These are phyloP conservation scores for Myotis brandtii DNA, from an alignment of 2,113 vertebrate species.

Conservation along the genomic window DNA sequence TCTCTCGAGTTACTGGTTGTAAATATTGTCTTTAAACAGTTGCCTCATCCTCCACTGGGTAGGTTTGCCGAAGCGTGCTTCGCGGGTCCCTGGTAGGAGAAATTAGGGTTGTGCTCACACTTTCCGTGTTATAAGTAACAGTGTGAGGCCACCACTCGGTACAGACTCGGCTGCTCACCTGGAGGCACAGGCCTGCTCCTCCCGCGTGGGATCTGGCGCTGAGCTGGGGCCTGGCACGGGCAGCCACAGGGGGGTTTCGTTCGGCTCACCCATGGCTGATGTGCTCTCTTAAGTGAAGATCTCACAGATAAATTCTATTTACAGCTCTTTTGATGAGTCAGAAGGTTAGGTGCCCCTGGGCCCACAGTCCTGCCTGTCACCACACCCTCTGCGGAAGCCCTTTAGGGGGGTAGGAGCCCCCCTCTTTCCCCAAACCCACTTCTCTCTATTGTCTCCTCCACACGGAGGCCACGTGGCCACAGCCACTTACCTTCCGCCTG, in stretches of 20 bases:
- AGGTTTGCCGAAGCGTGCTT: not conserved
- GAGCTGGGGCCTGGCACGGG: rapidly evolving
- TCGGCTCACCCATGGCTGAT: not conserved
- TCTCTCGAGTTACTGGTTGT: not conserved
- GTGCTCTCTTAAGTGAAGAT: not conserved
- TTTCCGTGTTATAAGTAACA: not conserved
- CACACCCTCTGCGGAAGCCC: not conserved
- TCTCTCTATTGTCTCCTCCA: not conserved
- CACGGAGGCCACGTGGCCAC: rapidly evolving
- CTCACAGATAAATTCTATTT: not conserved
- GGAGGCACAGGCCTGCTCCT: rapidly evolving
- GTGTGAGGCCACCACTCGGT: not conserved
- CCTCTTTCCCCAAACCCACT: not conserved
- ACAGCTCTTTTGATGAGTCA: not conserved
- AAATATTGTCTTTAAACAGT: constrained; percentile 22
- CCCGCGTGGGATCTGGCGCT: not conserved
- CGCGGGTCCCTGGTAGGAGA: not conserved
- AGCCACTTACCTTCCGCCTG: not conserved
- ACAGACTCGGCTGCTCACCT: rapidly evolving
- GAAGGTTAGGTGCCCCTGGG: not conserved
- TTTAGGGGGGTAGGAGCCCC: rapidly evolving
- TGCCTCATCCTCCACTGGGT: not conserved
- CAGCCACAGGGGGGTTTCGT: not conserved
- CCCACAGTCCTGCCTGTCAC: not conserved
- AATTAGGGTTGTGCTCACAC: not conserved